phyloP scores from a whole-genome alignment of 2,797 vertebrate genomes.

The Acanthis flammea region DNA sequence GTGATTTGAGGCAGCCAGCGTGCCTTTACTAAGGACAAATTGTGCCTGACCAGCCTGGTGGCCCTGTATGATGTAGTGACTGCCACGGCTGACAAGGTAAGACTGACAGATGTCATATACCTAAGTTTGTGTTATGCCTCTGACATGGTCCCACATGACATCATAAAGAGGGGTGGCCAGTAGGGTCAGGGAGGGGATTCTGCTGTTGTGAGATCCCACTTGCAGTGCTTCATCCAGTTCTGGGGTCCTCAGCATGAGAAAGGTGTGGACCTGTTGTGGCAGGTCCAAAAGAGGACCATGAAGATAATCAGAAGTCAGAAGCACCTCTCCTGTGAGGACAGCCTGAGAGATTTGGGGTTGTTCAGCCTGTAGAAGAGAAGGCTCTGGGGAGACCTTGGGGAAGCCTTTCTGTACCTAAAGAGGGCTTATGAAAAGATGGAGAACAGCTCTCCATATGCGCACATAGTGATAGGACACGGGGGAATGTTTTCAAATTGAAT shows the following conservation, averaged over 20 bases:
- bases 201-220: neutral
- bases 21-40: rapidly evolving
- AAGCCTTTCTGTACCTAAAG: neutral
- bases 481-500: neutral
- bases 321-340: neutral
- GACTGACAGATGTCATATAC: neutral
- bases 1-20: neutral
- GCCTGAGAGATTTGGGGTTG: neutral
- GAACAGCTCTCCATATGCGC: rapidly evolving
- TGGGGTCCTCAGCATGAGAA: neutral
- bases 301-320: neutral
- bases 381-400: rapidly evolving
- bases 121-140: neutral
- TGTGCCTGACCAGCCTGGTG: neutral
- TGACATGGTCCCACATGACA: neutral
- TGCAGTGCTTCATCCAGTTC: neutral
- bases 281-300: neutral
- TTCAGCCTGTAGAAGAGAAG: neutral
- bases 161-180: neutral
- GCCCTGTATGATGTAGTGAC: neutral
- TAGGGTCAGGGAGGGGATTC: neutral
- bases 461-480: neutral
- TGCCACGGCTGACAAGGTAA: neutral
- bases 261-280: neutral
- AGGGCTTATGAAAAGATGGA: neutral